phyloP scores from a whole-genome alignment of 2,113 vertebrate species.

The Hyaena hyaena region DNA sequence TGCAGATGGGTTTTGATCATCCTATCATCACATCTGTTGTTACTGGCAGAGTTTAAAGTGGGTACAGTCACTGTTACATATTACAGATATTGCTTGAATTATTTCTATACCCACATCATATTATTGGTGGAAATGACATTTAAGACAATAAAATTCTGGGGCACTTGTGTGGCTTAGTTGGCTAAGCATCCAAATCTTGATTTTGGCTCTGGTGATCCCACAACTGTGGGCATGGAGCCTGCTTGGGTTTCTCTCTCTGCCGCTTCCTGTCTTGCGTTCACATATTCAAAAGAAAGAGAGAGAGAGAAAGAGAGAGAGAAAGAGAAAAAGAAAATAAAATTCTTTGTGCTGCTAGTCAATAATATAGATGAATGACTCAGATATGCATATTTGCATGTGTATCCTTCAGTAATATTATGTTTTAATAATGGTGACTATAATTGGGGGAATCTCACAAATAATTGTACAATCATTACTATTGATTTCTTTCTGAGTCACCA shows the following conservation, averaged over 20 bases:
- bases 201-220: too few relatives aligned
- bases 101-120: neutral
- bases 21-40: neutral
- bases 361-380: neutral
- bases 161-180: too few relatives aligned
- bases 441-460: neutral
- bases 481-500: neutral
- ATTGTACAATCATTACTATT: neutral
- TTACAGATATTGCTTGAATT: neutral
- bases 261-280: too few relatives aligned
- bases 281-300: too few relatives aligned
- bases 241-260: too few relatives aligned
- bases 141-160: neutral
- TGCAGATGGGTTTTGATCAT: neutral
- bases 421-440: neutral
- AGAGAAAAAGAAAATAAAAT: neutral
- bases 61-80: neutral
- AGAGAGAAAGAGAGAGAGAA: too few relatives aligned
- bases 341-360: neutral
- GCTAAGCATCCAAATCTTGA: too few relatives aligned
- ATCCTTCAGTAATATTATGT: neutral
- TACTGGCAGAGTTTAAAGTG: neutral
- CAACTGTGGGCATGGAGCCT: too few relatives aligned
- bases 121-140: neutral
- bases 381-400: neutral